Base-by-base conservation (phyloP, 2,113 vertebrate species). In the Neotoma lepida region DNA sequence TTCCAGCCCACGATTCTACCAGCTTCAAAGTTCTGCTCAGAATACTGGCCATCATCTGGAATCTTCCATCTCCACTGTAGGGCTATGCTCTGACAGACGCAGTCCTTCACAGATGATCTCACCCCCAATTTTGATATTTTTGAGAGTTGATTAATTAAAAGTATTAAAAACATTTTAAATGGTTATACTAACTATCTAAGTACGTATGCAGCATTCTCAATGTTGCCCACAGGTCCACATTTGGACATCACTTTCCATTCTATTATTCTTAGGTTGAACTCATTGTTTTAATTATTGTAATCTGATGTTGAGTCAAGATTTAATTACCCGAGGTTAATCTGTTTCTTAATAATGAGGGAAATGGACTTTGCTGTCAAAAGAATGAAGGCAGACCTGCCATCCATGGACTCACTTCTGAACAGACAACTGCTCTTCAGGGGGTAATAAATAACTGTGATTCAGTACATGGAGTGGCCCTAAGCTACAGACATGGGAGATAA, bases 241-340 rank as follows among this genome's bases (percentile, higher is more conserved):
- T 44, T 82, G 68, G 12, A 93, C 2, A 80, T 46, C 20, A 71
- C 39, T 39, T 80, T 92, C 51, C 54, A 9, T 82, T 44, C 89
- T 71, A 54, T 35, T 85, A 35, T 46, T 91, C 91, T 88, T 33
- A 51, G 13, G 22, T 49, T 20, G 84, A 88, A 80, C 22, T 70
- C 51, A 2, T 78, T 95, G 90, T 89, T 93, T 88, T 71, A 90
- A 91, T 91, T 84, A 86, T 44, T 74, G 51, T 7, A 81, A 95
- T n/a, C 61, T 68, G 74, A 78, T 80, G 93, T 68, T 68, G 70
- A 90, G 64, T 64, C 95, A 86, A 66, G 46, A 90, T 90, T 94
- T 89, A 74, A 93, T 81, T 56, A 90, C n/a, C 35, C 63, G 22
- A 93, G 81, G 77, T 58, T 71, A 89, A 66, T 87, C 80, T 85